Percentiles rank a stretch among this genome's conserved stretches.
Evolutionary conservation across 2,888 invertebrate species (phyloP).

Genomic region (Leistus spinibarbis): DNA sequence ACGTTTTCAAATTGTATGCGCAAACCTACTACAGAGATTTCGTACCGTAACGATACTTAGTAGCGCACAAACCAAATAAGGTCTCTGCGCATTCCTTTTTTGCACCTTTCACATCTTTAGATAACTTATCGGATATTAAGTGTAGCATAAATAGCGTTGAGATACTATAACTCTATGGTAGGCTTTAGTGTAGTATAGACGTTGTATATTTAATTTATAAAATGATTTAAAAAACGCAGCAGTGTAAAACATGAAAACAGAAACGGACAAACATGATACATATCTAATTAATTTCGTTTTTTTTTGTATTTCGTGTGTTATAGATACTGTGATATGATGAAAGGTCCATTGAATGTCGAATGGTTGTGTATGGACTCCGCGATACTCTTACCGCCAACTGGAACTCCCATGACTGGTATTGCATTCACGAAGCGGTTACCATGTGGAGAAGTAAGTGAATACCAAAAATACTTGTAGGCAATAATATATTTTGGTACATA

Average conservation of each 20-base stretch:
- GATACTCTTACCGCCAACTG: slow-evolving; percentile 91
- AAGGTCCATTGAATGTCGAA: slow-evolving; percentile 86
- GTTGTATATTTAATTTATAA: slow-evolving; percentile 7
- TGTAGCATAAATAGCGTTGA: no score
- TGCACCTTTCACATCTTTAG: no score
- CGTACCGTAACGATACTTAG: no score
- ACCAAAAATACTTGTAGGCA: no score
- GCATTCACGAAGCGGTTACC: slow-evolving; percentile 92
- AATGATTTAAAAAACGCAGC: slow-evolving; percentile 15
- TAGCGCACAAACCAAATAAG: no score
- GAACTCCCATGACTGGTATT: slow-evolving; percentile 95
- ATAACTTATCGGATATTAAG: no score
- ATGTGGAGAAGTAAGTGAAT: slow-evolving; percentile 84
- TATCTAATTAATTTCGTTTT: background rate
- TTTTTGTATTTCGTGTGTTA: slow-evolving; percentile 39
- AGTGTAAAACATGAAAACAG: slow-evolving; percentile 27
- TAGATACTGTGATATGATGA: slow-evolving; percentile 88
- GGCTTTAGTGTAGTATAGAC: slow-evolving; percentile 1
- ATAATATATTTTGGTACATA: no score
- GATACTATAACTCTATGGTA: no score
- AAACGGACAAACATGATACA: background rate
- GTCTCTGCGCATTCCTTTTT: no score
- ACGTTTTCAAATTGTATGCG: no score
- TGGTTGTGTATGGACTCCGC: slow-evolving; percentile 97
- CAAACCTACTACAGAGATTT: no score